Evolutionary conservation across 2,888 invertebrate species (phyloP).

Genomic region (Bedellia somnulentella): DNA sequence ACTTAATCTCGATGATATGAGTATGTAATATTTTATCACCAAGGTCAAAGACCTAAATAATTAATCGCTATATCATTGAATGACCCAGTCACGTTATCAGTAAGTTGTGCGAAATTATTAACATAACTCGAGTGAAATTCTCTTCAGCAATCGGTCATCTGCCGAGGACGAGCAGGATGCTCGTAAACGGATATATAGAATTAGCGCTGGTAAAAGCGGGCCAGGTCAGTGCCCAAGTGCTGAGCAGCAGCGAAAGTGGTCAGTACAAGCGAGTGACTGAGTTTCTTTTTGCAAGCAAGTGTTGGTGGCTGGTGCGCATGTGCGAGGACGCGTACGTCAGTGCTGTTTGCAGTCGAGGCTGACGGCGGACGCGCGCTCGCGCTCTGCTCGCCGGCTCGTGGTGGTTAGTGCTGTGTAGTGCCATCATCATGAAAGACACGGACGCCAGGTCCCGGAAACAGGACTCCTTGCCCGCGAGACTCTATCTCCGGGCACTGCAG

Average conservation of each 20-base stretch:
- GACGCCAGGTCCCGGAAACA: conserved; percentile 37
- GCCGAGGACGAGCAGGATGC: no score
- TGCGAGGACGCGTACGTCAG: conserved; percentile 32
- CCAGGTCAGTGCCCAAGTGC: conserved; percentile 30
- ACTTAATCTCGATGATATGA: no score
- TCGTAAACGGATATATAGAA: no score
- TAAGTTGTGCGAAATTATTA: no score
- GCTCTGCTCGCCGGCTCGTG: not conserved
- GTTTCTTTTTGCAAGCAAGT: conserved; percentile 46
- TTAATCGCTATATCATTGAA: no score
- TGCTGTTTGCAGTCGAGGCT: conserved; percentile 48
- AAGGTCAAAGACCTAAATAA: no score
- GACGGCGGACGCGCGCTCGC: conserved; percentile 52
- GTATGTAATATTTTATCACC: no score
- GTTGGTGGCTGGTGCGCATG: no score
- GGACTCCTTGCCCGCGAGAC: conserved; percentile 42
- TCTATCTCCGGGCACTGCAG: conserved; percentile 62
- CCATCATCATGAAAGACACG: conserved; percentile 13
- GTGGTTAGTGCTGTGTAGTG: not conserved
- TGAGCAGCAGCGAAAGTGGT: conserved; percentile 38
- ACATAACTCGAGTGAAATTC: no score
- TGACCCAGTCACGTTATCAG: no score
- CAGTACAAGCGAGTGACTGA: conserved; percentile 25
- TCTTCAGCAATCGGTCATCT: no score
- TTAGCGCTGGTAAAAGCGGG: conserved; percentile 54